These are phyloP conservation scores for Eufriesea mexicana DNA, from an alignment of 1,140 invertebrate species.

Conservation along the genomic window DNA sequence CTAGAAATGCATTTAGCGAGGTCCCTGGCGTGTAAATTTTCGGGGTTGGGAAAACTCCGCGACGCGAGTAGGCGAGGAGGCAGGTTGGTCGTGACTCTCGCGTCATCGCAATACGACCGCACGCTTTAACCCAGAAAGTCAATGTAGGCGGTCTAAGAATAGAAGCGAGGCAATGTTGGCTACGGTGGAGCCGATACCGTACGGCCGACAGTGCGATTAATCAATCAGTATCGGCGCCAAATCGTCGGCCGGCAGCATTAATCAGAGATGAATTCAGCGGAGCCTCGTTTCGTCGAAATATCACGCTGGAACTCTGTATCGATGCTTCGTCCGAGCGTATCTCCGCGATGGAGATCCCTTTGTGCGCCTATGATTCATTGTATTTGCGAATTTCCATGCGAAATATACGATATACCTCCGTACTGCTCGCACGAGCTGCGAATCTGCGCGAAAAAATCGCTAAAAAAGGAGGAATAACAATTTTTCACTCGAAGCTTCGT, in stretches of 20 bases:
- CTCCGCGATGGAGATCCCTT: not conserved
- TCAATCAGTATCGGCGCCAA: conserved; percentile 46
- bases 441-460: no score
- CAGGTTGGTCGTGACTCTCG: conserved; percentile 18
- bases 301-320: no score
- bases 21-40: no score
- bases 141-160: conserved; percentile 50
- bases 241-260: conserved; percentile 15
- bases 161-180: conserved; percentile 25
- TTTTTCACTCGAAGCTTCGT: no score
- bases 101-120: conserved; percentile 27
- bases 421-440: no score
- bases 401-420: no score
- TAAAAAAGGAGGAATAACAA: no score
- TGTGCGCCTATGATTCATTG: not conserved
- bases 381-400: not conserved
- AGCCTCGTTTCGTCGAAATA: not conserved
- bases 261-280: not conserved
- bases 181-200: conserved; percentile 26
- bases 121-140: conserved; percentile 48
- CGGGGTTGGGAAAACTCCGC: not conserved
- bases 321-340: not conserved
- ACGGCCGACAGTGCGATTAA: conserved; percentile 33
- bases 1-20: no score
- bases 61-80: not conserved